A percentile compares a stretch with the other conserved stretches of the same genome.
Evolutionary conservation across 2,888 invertebrate species (phyloP).

Genomic region (Monopis laevigella): DNA sequence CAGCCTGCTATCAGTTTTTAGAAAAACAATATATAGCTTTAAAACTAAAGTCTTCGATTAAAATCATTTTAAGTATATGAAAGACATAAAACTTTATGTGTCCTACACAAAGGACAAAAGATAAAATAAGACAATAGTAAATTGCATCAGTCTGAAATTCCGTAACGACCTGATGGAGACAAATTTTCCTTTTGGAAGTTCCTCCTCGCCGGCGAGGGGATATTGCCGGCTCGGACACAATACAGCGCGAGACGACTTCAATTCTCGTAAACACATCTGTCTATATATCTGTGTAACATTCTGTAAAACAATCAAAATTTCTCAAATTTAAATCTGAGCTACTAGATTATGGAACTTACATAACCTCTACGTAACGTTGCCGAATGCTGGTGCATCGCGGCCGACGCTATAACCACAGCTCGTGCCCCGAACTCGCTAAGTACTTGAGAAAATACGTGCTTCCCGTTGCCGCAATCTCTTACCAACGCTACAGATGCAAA

Average conservation of each 20-base stretch:
- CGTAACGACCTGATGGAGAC: slow-evolving; percentile 19
- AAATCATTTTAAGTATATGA: too few species aligned
- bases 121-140: slow-evolving; percentile 9
- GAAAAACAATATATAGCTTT: too few species aligned
- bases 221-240: slow-evolving; percentile 25
- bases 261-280: too few species aligned
- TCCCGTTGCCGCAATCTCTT: slow-evolving; percentile 22
- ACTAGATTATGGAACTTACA: too few species aligned
- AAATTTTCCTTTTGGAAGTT: slow-evolving; percentile 36
- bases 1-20: too few species aligned
- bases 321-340: too few species aligned
- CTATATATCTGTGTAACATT: too few species aligned
- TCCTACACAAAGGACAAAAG: slow-evolving; percentile 3
- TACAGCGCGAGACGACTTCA: slow-evolving; percentile 2
- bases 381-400: background rate
- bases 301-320: too few species aligned
- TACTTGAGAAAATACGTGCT: slow-evolving; percentile 14
- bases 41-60: too few species aligned
- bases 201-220: slow-evolving; percentile 24
- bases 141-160: slow-evolving; percentile 12
- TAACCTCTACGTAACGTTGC: too few species aligned
- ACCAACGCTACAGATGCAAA: slow-evolving; percentile 25
- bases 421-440: slow-evolving; percentile 10
- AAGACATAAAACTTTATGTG: too few species aligned
- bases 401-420: slow-evolving; percentile 9